Conservation (phyloP, 1,140 invertebrate species). For the Atta cephalotes region DNA sequence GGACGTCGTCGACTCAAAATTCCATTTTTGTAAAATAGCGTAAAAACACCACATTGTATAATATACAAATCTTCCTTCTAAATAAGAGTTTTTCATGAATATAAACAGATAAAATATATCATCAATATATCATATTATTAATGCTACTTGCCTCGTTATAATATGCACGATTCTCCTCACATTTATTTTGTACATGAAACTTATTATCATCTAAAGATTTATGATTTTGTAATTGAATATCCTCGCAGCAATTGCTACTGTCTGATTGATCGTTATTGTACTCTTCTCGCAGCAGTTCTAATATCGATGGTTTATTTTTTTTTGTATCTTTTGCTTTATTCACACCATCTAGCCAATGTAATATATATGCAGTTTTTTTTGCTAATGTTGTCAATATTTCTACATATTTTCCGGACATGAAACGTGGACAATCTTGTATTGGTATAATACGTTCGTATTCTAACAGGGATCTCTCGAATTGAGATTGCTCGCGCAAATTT, state of each 20-base stretch:
- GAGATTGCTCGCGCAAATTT: not conserved
- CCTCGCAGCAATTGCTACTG: not conserved
- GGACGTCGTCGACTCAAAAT: slow-evolving; percentile 61
- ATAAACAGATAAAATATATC: not conserved
- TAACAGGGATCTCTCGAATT: not conserved
- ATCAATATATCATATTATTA: not conserved
- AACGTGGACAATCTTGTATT: not conserved
- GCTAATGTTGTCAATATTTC: not conserved
- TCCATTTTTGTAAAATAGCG: slow-evolving; percentile 62
- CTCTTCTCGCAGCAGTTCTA: not conserved
- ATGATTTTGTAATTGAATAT: not conserved
- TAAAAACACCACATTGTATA: not conserved
- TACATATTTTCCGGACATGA: not conserved
- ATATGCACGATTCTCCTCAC: not conserved
- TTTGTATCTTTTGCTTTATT: not conserved
- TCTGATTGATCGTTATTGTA: not conserved
- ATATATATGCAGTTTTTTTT: not conserved
- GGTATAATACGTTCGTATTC: not conserved
- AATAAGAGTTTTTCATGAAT: slow-evolving; percentile 29
- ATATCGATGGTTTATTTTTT: not conserved
- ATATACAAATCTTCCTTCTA: slow-evolving; percentile 21
- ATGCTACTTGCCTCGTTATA: slow-evolving; percentile 38
- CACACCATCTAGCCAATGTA: slow-evolving; percentile 18
- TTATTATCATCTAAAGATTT: not conserved
- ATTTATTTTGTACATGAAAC: not conserved